Evolutionary conservation across 2,797 vertebrate species (phyloP).

Genomic region (Oryzias dopingdopingensis): DNA sequence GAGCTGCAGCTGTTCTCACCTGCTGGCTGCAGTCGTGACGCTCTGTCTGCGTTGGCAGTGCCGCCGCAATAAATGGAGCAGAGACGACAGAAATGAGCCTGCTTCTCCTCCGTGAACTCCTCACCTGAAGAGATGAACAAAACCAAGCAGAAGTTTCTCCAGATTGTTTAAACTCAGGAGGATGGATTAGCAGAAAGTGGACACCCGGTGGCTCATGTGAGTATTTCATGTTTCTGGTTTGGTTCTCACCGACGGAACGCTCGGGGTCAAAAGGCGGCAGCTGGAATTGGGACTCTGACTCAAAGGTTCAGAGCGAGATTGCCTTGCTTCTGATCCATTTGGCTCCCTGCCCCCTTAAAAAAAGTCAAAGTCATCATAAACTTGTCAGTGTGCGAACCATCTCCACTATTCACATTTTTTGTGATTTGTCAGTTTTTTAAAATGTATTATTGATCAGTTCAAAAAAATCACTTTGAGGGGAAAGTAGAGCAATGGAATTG

Average conservation of each 20-base stretch:
- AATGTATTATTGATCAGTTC: too few relatives aligned
- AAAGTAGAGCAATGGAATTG: too few relatives aligned
- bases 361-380: too few relatives aligned
- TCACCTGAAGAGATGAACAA: conserved; percentile 31
- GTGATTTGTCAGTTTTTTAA: too few relatives aligned
- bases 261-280: conserved; percentile 43
- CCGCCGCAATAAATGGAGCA: conserved; percentile 85
- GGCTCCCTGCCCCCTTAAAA: conserved; percentile 22
- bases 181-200: too few relatives aligned
- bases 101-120: conserved; percentile 54
- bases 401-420: too few relatives aligned
- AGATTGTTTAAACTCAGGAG: too few relatives aligned
- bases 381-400: too few relatives aligned
- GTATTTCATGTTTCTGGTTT: neutral
- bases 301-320: conserved; percentile 44
- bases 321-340: conserved; percentile 25
- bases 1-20: conserved; percentile 63
- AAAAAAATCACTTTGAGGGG: too few relatives aligned
- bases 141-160: neutral
- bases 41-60: conserved; percentile 68
- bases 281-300: neutral
- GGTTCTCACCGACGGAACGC: conserved; percentile 47
- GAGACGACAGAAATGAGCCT: conserved; percentile 78
- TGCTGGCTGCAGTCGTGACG: conserved; percentile 82
- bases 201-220: too few relatives aligned